Base-by-base conservation (phyloP, 2,797 vertebrate species). In the Liasis olivaceus region DNA sequence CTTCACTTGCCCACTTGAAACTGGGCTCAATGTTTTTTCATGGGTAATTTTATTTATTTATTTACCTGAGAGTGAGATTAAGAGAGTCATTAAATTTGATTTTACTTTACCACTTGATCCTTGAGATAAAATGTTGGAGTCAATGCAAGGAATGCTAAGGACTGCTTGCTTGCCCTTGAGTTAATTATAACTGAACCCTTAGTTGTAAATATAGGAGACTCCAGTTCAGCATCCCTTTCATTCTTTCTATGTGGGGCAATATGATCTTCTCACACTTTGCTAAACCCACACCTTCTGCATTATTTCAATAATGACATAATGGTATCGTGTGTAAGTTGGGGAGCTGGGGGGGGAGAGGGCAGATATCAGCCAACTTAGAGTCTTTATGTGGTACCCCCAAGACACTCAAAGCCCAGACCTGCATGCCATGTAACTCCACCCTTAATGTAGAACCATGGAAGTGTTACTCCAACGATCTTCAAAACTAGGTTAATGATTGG, bases 1-100 rank as follows among this genome's bases (percentile, higher is more conserved):
- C 87, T 94, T 92, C 88, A 14, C 92, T 94, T 92, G 91, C 91
- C 90, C 88, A 90, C 93, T 95, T 96, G 93, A 92, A 93, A 96
- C 69, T 96, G 91, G 94, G 94, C 91, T 94, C 96, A 94, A 93
- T 91, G 15, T 20, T 22, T 9, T 81, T 42, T 28, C 47, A 28
- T 93, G 58, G 36, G 89, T 91, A 92, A 91, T 62, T 31, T 47
- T 22, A 85, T 89, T 28, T 89, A 54, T 17, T 58, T 88, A 51
- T n/a, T 14, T 36, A 84, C 66, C 81, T 63, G 58, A 81, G 56
- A 28, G 36, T 7, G 56, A 88, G 89, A 92, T 92, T 87, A 88
- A 66, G 56, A 51, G 56, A 88, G 69, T 90, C 91, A 62, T 94
- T 90, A 56, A 4, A 88, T 92, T 90, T 88, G 69, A 88, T 88